phyloP scores from a whole-genome alignment of 2,113 vertebrate species.

The Pipra filicauda region DNA sequence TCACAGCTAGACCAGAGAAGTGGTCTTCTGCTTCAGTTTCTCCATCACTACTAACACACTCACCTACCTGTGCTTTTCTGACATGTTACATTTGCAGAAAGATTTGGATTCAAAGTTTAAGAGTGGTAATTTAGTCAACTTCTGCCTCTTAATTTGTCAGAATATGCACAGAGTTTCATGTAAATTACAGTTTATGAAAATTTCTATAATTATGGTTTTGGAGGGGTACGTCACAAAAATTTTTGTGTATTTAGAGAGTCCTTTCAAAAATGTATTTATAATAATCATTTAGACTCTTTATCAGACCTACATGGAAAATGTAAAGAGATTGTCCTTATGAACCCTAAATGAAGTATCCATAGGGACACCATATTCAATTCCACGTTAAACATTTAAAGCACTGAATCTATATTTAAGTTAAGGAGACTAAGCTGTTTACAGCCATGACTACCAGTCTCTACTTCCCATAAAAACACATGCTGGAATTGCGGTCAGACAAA shows the following conservation, averaged over 20 bases:
- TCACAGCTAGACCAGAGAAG: background rate
- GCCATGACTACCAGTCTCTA: background rate
- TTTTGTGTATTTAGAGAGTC: background rate
- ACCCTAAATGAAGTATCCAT: background rate
- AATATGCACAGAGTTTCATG: background rate
- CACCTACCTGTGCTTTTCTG: background rate
- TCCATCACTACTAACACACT: background rate
- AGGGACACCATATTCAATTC: background rate
- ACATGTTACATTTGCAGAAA: background rate
- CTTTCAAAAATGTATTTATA: background rate
- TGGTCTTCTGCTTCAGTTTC: background rate
- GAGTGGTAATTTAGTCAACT: background rate
- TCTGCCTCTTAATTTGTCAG: background rate
- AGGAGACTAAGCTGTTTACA: constrained; percentile 18
- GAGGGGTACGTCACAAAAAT: fast-evolving
- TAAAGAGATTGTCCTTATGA: background rate
- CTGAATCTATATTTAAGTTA: background rate
- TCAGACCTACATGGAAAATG: background rate
- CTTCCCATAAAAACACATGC: background rate
- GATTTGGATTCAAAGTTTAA: background rate
- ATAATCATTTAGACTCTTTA: background rate
- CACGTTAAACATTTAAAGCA: background rate
- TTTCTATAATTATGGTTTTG: background rate
- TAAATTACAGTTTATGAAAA: background rate
- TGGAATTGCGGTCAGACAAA: constrained; percentile 10